These are phyloP conservation scores for Ammodytes dubius DNA, from an alignment of 2,113 vertebrate species.

Conservation along the genomic window DNA sequence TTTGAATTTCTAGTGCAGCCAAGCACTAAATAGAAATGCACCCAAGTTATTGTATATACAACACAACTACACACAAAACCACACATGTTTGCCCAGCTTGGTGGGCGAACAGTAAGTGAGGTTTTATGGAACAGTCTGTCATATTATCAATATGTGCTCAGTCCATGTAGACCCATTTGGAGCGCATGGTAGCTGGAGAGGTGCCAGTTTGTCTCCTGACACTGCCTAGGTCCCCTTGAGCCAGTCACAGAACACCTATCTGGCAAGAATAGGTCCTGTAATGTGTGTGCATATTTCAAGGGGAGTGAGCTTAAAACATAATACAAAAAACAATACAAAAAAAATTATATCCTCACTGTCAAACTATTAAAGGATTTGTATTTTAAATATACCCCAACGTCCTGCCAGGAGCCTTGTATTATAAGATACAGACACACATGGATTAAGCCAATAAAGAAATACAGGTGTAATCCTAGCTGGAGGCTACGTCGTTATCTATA, in stretches of 20 bases:
- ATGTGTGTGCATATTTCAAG: too few relatives aligned
- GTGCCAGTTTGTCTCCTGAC: too few relatives aligned
- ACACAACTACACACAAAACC: slow-evolving; percentile 5
- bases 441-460: not conserved
- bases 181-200: too few relatives aligned
- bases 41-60: not conserved
- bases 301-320: too few relatives aligned
- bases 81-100: not conserved
- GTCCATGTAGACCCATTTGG: too few relatives aligned
- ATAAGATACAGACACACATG: slow-evolving; percentile 2
- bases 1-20: slow-evolving; percentile 7
- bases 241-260: too few relatives aligned
- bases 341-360: too few relatives aligned
- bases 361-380: too few relatives aligned
- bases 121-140: not conserved
- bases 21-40: slow-evolving; percentile 3
- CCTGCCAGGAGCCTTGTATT: not conserved
- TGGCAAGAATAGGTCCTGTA: too few relatives aligned
- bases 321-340: too few relatives aligned
- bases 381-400: not conserved
- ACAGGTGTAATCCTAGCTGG: slow-evolving; percentile 14
- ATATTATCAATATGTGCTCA: too few relatives aligned
- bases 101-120: not conserved
- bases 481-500: not conserved
- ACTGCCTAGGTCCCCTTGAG: too few relatives aligned